Percentiles rank a stretch among this genome's conserved stretches.
Conservation (phyloP, 1,140 invertebrate genomes). For the Brachionus asplanchnoidis region DNA sequence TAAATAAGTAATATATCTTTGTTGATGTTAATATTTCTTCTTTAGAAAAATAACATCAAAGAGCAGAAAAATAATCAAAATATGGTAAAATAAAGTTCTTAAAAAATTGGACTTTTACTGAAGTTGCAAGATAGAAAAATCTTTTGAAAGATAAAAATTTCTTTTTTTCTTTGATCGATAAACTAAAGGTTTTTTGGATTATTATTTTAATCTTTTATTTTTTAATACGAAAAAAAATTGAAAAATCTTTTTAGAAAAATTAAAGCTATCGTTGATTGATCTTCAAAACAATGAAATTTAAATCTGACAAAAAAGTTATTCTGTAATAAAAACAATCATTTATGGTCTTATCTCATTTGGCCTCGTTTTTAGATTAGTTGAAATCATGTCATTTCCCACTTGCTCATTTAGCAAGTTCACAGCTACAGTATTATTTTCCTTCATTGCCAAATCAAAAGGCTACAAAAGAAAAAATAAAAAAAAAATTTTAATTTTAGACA, state of each 20-base stretch:
- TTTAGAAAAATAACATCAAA: too few relatives aligned
- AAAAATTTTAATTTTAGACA: background rate
- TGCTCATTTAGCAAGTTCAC: slow-evolving; percentile 50
- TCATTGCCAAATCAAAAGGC: slow-evolving; percentile 53
- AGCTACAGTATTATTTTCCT: slow-evolving; percentile 51
- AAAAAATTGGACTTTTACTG: too few relatives aligned
- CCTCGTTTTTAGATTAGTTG: background rate
- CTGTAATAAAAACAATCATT: background rate
- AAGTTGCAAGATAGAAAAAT: too few relatives aligned
- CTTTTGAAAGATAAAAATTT: too few relatives aligned
- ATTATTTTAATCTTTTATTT: too few relatives aligned
- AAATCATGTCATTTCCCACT: slow-evolving; percentile 45
- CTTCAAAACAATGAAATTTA: background rate
- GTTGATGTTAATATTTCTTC: too few relatives aligned
- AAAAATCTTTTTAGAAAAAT: too few relatives aligned
- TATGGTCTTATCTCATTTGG: slow-evolving; percentile 33
- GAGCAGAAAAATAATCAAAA: too few relatives aligned
- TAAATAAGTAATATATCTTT: too few relatives aligned
- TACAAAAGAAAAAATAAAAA: background rate
- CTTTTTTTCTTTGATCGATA: too few relatives aligned
- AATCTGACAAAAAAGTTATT: background rate
- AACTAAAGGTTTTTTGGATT: too few relatives aligned
- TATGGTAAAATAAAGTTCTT: too few relatives aligned
- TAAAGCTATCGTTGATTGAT: background rate
- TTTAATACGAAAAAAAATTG: background rate